Percentiles rank a stretch among this genome's conserved stretches.
phyloP scores from a whole-genome alignment of 2,113 vertebrate species.

The Terrapene triunguis region DNA sequence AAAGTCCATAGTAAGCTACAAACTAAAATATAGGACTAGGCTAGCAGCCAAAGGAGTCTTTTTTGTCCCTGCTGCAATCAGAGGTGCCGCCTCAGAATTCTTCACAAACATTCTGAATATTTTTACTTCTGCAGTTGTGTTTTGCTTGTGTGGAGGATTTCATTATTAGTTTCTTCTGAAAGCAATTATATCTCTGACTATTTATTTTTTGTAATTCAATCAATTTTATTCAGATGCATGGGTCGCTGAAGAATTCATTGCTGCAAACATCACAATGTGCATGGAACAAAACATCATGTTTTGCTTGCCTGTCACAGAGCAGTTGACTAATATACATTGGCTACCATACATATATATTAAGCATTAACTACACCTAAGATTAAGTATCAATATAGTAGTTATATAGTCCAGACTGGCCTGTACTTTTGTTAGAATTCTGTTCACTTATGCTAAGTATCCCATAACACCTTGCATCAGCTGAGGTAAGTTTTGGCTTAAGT shows the following conservation, averaged over 20 bases:
- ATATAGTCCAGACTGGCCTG: neutral
- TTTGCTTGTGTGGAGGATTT: neutral
- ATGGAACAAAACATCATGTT: neutral
- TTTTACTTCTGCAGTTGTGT: neutral
- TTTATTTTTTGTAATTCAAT: neutral
- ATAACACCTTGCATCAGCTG: neutral
- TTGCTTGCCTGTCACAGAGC: neutral
- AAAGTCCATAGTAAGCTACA: slow-evolving; percentile 10
- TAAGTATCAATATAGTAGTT: neutral
- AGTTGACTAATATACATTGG: neutral
- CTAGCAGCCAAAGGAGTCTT: neutral
- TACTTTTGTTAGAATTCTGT: neutral
- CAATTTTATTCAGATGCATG: neutral
- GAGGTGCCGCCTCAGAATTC: fast-evolving
- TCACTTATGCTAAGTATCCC: neutral
- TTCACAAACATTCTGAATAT: slow-evolving; percentile 26
- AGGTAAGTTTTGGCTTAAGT: neutral
- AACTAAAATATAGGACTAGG: neutral
- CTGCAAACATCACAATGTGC: fast-evolving
- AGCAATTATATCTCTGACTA: slow-evolving; percentile 22
- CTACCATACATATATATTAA: neutral
- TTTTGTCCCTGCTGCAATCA: slow-evolving; percentile 18
- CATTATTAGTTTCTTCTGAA: slow-evolving; percentile 46
- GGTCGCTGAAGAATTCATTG: neutral
- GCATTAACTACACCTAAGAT: neutral